Conservation (phyloP, 2,113 vertebrate genomes). For the Microcebus tavaratra region DNA sequence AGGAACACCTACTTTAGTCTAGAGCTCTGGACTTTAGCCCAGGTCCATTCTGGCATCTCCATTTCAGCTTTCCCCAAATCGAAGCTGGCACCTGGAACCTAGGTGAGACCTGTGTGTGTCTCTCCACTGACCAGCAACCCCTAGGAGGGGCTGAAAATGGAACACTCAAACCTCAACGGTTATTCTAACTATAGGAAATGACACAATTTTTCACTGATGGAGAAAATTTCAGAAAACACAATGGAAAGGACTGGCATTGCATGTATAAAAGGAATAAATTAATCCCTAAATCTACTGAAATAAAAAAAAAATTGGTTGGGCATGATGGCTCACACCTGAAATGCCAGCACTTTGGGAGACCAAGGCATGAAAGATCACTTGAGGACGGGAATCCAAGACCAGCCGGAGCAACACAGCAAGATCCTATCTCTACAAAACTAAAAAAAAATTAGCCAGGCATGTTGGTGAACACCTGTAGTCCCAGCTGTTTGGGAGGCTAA, state of each 20-base stretch:
- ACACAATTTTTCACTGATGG: not conserved
- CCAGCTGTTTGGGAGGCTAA: no score
- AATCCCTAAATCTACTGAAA: not conserved
- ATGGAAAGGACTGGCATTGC: not conserved
- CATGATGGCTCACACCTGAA: no score
- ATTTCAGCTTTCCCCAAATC: not conserved
- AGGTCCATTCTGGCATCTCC: not conserved
- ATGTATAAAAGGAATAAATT: not conserved
- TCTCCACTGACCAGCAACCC: not conserved
- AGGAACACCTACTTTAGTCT: no score
- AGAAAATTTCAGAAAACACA: not conserved
- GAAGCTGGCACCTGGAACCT: not conserved
- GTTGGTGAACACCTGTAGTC: no score
- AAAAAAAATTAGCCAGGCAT: no score
- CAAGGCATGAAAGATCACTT: no score
- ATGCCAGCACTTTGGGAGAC: no score
- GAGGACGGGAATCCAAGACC: no score
- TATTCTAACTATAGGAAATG: not conserved
- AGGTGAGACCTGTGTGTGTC: not conserved
- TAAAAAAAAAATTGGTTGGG: no score
- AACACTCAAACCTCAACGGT: not conserved
- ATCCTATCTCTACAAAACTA: no score
- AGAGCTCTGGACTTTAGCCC: no score
- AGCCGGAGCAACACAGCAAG: no score
- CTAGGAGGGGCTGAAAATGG: not conserved